Conservation (phyloP, 64 coral and sea anemone species). For the Trachythela sp. region DNA sequence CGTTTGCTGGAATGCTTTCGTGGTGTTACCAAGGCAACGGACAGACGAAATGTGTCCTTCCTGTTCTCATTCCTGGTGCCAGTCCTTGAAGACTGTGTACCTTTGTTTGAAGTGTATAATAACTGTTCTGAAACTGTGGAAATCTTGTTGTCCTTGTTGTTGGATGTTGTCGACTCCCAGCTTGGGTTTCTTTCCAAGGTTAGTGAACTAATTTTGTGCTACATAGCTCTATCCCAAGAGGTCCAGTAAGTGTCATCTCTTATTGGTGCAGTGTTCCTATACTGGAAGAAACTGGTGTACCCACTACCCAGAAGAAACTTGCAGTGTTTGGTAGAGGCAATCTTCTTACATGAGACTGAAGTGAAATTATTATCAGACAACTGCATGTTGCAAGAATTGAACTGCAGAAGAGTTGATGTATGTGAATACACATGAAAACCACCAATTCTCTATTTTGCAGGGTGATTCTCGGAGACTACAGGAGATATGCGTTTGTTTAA, state of each 20-base stretch:
- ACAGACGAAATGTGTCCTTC: conserved; percentile 34
- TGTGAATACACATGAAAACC: too few species aligned
- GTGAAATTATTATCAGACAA: too few species aligned
- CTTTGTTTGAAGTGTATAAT: conserved; percentile 70
- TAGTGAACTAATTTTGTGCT: not conserved
- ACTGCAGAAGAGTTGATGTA: too few species aligned
- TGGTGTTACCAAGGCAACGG: conserved; percentile 71
- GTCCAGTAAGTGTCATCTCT: too few species aligned
- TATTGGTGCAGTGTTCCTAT: too few species aligned
- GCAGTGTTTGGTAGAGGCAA: too few species aligned
- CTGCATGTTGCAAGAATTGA: too few species aligned
- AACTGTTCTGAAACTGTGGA: conserved; percentile 78
- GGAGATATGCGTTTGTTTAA: conserved; percentile 65
- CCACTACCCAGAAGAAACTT: too few species aligned
- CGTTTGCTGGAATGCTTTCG: conserved; percentile 75
- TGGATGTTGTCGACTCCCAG: conserved; percentile 67
- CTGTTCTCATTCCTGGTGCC: conserved; percentile 68
- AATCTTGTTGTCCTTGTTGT: conserved; percentile 69
- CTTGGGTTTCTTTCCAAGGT: conserved; percentile 62
- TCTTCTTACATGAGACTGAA: too few species aligned
- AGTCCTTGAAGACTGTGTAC: conserved; percentile 59
- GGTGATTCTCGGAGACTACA: conserved; percentile 51
- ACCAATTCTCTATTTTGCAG: conserved; percentile 25
- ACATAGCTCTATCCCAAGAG: too few species aligned
- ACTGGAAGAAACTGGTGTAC: too few species aligned